phyloP scores from a whole-genome alignment of 2,797 vertebrate genomes.

The Premnoplex brunnescens region DNA sequence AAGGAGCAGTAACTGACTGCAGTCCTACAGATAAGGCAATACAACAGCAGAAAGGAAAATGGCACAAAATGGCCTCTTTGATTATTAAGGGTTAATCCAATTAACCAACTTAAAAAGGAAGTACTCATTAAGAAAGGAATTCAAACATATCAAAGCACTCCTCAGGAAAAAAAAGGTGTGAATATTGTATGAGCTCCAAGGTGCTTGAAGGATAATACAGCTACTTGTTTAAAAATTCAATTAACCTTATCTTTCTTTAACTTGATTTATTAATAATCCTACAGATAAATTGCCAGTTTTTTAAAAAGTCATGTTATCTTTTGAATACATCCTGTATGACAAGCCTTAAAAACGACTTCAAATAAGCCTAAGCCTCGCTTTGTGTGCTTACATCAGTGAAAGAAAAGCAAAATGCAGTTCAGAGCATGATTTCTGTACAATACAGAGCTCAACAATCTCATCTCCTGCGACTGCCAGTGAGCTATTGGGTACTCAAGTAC shows the following conservation, averaged over 20 bases:
- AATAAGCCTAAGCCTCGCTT: conserved; percentile 38
- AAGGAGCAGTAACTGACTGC: conserved; percentile 38
- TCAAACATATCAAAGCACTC: conserved; percentile 68
- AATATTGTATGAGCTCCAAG: conserved; percentile 73
- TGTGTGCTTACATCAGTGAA: conserved; percentile 42
- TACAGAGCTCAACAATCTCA: conserved; percentile 21
- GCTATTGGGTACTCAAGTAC: conserved; percentile 51
- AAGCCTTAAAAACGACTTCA: conserved; percentile 60
- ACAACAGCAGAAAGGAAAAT: conserved; percentile 4
- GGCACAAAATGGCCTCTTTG: background rate
- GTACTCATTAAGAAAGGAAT: conserved; percentile 66
- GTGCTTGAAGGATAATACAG: conserved; percentile 75
- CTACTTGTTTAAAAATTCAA: conserved; percentile 78
- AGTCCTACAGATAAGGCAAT: background rate
- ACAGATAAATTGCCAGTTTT: conserved; percentile 73
- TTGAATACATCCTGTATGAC: conserved; percentile 60
- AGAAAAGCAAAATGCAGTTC: conserved; percentile 44
- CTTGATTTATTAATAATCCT: conserved; percentile 77
- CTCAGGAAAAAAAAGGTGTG: conserved; percentile 54
- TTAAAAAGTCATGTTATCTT: conserved; percentile 69
- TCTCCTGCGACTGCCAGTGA: background rate
- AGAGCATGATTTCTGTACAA: conserved; percentile 42
- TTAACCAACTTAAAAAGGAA: conserved; percentile 56
- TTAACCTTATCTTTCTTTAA: conserved; percentile 78
- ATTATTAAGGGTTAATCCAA: conserved; percentile 55